Evolutionary conservation across 1,140 invertebrate species (phyloP).

Genomic region (Caenorhabditis briggsae): DNA sequence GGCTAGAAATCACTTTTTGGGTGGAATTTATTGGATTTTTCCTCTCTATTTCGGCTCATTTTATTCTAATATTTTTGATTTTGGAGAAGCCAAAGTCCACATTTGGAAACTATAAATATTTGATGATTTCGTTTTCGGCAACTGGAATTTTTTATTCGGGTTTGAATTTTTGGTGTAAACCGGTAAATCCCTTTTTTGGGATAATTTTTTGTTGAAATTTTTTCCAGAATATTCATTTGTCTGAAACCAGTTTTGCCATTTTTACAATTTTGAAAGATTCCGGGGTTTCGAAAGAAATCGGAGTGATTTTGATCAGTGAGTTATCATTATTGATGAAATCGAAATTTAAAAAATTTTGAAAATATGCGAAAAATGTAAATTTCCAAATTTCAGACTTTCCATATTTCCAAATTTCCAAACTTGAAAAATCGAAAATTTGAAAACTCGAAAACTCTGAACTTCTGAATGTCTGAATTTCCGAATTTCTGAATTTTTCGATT

Average conservation of each 20-base stretch:
- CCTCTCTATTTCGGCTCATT: neutral
- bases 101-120: slow-evolving; percentile 48
- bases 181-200: neutral
- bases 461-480: too few relatives aligned
- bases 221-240: slow-evolving; percentile 18
- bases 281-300: neutral
- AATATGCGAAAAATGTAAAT: too few relatives aligned
- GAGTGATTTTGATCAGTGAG: slow-evolving; percentile 12
- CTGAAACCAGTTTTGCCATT: slow-evolving; percentile 2
- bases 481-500: too few relatives aligned
- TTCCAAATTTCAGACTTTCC: too few relatives aligned
- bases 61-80: slow-evolving; percentile 11
- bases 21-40: slow-evolving; percentile 29
- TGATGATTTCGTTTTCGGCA: slow-evolving; percentile 18
- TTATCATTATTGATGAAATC: too few relatives aligned
- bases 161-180: slow-evolving; percentile 33
- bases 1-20: slow-evolving; percentile 37
- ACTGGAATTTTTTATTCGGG: slow-evolving; percentile 17
- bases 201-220: too few relatives aligned
- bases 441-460: too few relatives aligned
- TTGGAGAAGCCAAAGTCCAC: neutral
- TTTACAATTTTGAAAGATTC: neutral
- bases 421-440: too few relatives aligned
- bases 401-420: too few relatives aligned
- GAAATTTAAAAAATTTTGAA: too few relatives aligned